Conservation (phyloP, 2,113 vertebrate genomes). For the Aptenodytes patagonicus region DNA sequence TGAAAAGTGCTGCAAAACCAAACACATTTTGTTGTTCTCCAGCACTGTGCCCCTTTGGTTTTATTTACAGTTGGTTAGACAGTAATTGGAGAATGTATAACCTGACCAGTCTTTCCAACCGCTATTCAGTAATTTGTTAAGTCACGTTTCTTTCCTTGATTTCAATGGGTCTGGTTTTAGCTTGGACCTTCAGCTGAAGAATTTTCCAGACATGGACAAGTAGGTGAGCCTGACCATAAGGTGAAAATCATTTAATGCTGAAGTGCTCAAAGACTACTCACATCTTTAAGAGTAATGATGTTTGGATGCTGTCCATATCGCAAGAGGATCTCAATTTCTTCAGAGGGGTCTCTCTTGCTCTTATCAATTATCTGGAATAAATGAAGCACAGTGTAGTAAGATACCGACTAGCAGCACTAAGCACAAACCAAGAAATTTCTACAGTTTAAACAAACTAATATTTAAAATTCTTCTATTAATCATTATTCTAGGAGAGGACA, state of each 20-base stretch:
- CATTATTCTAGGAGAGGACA: neutral
- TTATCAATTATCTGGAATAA: slow-evolving; percentile 88
- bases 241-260: neutral
- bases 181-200: neutral
- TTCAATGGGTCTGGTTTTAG: neutral
- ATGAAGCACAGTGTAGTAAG: neutral
- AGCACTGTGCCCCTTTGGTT: neutral
- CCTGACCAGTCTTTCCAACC: neutral
- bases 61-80: neutral
- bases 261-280: slow-evolving; percentile 68
- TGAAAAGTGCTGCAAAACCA: neutral
- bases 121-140: neutral
- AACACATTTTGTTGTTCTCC: neutral
- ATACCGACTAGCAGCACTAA: neutral
- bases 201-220: neutral
- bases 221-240: neutral
- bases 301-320: slow-evolving; percentile 94
- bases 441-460: neutral
- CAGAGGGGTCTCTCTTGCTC: slow-evolving; percentile 88
- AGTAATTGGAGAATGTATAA: neutral
- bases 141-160: neutral
- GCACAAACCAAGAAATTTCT: neutral
- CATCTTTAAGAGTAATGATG: slow-evolving; percentile 92
- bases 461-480: neutral
- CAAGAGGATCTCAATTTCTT: slow-evolving; percentile 94